Base-by-base conservation (phyloP, 2,888 invertebrate species). In the Platynereis dumerilii region DNA sequence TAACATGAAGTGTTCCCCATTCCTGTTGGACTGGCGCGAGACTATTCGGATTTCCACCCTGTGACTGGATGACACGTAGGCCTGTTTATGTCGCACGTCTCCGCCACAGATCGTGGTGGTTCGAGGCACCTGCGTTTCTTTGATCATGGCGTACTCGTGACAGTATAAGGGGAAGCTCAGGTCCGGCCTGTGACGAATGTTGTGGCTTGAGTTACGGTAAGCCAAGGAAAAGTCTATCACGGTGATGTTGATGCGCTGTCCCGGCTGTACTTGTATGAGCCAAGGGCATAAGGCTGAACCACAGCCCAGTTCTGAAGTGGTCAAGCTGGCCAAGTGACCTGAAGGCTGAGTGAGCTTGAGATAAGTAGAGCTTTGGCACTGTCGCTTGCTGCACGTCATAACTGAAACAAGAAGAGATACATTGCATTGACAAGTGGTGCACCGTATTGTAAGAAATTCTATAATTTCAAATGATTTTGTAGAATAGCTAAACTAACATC, bases 211-310 rank as follows among this genome's bases (percentile, higher is more conserved):
- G 39, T 61, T 61, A 2, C 61, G 34, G 22, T 48, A 52, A 34
- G 54, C 28, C 17, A 61, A 53, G 42, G 61, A 61, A 39, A 61
- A 61, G 27, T 61, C 61, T 27, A 34, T 34, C 29, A 61, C 24
- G 3, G 61, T 61, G 54, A 61, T 24, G 54, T 61, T 61, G 53
- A 61, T 54, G 24, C 55, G 34, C 39, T 61, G 61, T 34, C 61
- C 61, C 10, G 53, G 53, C 26, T 29, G 54, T 26, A 52, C 61
- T 42, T 61, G 53, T 1, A 61, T 52, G 24, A 61, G 53, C 61
- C 61, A 61, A 1, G 61, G 61, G 24, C 61, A 61, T 22, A 54
- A 54, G 54, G 61, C 61, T 22, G 61, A 61, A 2, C 61, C 61
- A 26, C 61, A 61, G 54, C 61, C 61, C 28, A 52, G 24, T n/a